Evolutionary conservation across 2,888 invertebrate species (phyloP).

Genomic region (Scelioninae gen. 1): DNA sequence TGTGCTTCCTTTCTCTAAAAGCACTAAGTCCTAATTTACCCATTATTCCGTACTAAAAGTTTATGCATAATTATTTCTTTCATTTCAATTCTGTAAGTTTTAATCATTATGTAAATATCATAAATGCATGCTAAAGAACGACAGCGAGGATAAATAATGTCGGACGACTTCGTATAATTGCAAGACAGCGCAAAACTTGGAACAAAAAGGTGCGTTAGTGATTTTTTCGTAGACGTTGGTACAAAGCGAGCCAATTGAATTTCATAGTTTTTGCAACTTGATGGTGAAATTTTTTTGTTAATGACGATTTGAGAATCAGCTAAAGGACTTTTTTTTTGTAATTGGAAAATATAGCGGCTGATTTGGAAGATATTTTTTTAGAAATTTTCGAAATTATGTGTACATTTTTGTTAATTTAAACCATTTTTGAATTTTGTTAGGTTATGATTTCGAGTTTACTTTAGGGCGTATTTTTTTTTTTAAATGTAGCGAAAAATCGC

Average conservation of each 20-base stretch:
- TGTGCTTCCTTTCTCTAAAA: not conserved
- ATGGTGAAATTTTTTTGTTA: not conserved
- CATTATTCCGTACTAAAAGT: constrained; percentile 53
- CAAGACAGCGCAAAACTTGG: constrained; percentile 27
- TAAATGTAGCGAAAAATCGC: constrained; percentile 12
- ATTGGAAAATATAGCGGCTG: not conserved
- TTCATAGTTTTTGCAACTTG: constrained; percentile 20
- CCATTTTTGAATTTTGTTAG: not conserved
- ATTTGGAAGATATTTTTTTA: not conserved
- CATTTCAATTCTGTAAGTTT: constrained; percentile 59
- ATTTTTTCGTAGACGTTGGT: not conserved
- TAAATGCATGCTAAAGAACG: constrained; percentile 53
- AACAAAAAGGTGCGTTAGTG: constrained; percentile 31
- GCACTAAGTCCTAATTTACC: constrained; percentile 34
- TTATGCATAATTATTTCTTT: constrained; percentile 64
- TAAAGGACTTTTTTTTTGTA: not conserved
- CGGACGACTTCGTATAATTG: constrained; percentile 49
- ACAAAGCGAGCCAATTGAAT: constrained; percentile 31
- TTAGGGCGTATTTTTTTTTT: not conserved
- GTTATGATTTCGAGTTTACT: constrained; percentile 13
- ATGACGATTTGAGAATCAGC: not conserved
- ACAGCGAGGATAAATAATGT: constrained; percentile 53
- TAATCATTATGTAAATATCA: constrained; percentile 64
- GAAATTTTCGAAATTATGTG: not conserved
- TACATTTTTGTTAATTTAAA: constrained; percentile 6